Percentiles rank a stretch among this genome's conserved stretches.
Conservation (phyloP, 2,113 vertebrate genomes). For the Vulpes ferrilata region DNA sequence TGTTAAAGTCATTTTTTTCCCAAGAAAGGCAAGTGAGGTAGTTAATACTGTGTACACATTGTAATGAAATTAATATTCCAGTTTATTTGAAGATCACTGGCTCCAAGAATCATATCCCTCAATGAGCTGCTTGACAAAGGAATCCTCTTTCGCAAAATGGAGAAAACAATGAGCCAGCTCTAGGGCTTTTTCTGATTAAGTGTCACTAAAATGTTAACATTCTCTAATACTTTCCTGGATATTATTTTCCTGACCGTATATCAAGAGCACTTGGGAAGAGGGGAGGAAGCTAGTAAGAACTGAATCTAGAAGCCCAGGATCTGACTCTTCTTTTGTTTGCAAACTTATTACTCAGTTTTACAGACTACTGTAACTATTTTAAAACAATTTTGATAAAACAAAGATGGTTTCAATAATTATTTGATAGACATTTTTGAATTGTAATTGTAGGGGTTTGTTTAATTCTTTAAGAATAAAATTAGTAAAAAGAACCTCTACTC, state of each 20-base stretch:
- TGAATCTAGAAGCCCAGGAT: neutral
- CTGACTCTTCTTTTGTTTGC: neutral
- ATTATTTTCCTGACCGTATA: neutral
- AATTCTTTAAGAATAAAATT: slow-evolving; percentile 18
- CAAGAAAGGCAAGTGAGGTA: slow-evolving; percentile 87
- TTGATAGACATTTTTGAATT: neutral
- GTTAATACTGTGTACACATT: slow-evolving; percentile 76
- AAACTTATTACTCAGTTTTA: neutral
- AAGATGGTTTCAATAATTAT: neutral
- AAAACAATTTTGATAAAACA: slow-evolving; percentile 28
- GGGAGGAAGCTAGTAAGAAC: neutral
- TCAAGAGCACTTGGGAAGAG: neutral
- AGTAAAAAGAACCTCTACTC: neutral
- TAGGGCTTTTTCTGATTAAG: neutral
- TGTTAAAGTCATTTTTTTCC: slow-evolving; percentile 69
- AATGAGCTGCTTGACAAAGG: slow-evolving; percentile 62
- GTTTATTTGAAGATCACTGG: slow-evolving; percentile 60
- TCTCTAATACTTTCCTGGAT: neutral
- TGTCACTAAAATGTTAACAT: slow-evolving; percentile 48
- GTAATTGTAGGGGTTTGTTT: neutral
- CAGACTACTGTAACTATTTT: neutral
- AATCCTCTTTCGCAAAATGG: slow-evolving; percentile 40
- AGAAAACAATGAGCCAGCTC: slow-evolving; percentile 51
- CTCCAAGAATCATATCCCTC: slow-evolving; percentile 12
- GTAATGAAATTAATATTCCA: slow-evolving; percentile 71